Conservation (phyloP, 2,888 invertebrate genomes). For the Cheilosia soror region DNA sequence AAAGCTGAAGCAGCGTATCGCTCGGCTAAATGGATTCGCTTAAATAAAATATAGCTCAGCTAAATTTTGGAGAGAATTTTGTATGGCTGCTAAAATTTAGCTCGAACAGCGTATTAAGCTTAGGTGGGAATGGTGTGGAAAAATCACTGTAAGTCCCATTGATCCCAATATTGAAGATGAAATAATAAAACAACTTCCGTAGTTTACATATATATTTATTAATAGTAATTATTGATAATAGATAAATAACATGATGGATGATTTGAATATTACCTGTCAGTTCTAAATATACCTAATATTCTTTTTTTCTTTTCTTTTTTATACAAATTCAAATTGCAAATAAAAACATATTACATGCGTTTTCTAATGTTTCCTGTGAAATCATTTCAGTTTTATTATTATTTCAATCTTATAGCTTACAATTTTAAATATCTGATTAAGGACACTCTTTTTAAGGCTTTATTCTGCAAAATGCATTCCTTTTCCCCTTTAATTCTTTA, state of each 20-base stretch:
- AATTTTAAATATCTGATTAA: constrained; percentile 59
- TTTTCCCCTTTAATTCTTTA: constrained; percentile 6
- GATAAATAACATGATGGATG: constrained; percentile 68
- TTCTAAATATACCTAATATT: neutral
- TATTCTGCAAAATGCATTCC: constrained; percentile 29
- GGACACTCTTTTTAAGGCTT: constrained; percentile 73
- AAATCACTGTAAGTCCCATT: too few relatives aligned
- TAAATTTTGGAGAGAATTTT: too few relatives aligned
- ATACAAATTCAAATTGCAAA: constrained; percentile 18
- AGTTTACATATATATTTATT: constrained; percentile 53
- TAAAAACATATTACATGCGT: constrained; percentile 1
- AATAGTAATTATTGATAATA: constrained; percentile 56
- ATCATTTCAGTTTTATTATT: neutral
- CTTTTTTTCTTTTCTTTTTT: neutral
- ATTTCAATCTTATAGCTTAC: constrained; percentile 17
- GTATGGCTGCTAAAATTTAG: too few relatives aligned
- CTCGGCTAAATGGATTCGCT: too few relatives aligned
- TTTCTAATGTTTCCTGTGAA: neutral
- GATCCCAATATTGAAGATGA: too few relatives aligned
- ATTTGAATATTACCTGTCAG: constrained; percentile 20
- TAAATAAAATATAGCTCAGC: too few relatives aligned
- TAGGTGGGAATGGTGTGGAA: too few relatives aligned
- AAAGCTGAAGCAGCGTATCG: too few relatives aligned
- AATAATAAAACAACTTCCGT: neutral
- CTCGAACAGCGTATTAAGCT: too few relatives aligned